A percentile compares a stretch with the other conserved stretches of the same genome.
These are phyloP conservation scores for Alethe castanea DNA, from an alignment of 2,113 vertebrate species.

Conservation along the genomic window DNA sequence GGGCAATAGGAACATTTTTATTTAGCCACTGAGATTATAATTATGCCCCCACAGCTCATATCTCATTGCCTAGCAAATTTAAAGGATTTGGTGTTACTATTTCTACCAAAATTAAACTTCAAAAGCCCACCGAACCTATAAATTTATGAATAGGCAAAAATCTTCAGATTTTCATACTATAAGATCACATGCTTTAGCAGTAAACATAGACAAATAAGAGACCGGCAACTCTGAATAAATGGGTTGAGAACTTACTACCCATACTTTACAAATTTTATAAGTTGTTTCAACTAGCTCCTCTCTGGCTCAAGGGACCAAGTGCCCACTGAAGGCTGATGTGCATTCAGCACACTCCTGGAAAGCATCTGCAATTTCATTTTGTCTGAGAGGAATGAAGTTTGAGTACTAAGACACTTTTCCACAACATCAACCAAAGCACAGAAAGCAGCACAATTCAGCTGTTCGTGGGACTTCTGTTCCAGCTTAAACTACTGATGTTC, in stretches of 20 bases:
- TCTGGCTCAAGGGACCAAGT: neutral
- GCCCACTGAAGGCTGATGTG: neutral
- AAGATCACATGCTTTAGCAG: neutral
- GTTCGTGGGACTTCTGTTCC: neutral
- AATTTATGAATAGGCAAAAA: neutral
- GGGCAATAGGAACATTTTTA: neutral
- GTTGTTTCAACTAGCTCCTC: neutral
- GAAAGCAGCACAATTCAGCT: neutral
- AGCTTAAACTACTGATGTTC: neutral
- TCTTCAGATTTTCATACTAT: neutral
- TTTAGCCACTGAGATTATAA: neutral
- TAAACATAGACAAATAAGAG: neutral
- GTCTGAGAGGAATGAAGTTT: neutral
- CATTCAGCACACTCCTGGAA: neutral
- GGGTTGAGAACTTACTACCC: neutral
- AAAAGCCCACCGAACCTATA: neutral
- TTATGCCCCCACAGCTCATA: neutral
- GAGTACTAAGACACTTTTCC: neutral
- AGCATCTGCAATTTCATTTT: neutral
- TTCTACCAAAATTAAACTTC: neutral
- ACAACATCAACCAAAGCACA: neutral
- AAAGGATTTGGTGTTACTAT: neutral
- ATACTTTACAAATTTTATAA: neutral
- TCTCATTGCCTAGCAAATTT: neutral
- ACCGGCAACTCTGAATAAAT: neutral